Base-by-base conservation (phyloP, 2,888 invertebrate species). In the Cataglyphis rosenhaueri region DNA sequence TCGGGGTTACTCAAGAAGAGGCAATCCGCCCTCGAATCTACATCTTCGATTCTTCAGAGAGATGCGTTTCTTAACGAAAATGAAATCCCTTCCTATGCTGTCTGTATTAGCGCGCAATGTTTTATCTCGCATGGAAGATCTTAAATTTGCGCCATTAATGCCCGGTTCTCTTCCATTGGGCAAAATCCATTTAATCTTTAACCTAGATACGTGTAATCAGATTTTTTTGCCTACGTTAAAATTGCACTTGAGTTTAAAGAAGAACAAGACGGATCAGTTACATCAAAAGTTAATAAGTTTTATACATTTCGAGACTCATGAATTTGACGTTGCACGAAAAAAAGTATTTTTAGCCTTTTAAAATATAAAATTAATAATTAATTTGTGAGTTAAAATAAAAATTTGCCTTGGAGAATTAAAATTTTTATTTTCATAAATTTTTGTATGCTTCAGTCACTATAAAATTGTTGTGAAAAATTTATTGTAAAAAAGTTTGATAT, bases 1-100 rank as follows among this genome's bases (percentile, higher is more conserved):
- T 87, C 66, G 52, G 74, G 78, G 84, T 91, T 90, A 85, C 86
- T 64, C 84, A 91, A 91, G 86, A 87, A 41, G 75, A 71, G 71
- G 38, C 48, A 65, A 84, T 59, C 84, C 86, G 75, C 79, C 78
- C 78, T 82, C 84, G 81, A 78, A 84, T 86, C 71, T 81, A 68
- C 71, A 81, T 73, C 32, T 78, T 18, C 10, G 44, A 78, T 71
- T 59, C 35, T 35, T 71, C 44, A 55, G 32, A 79, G 71, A 32
- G 71, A 32, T 35, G 21, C 32, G 32, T 68, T 57, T 6, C 65
- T 81, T 62, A 41, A 18, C 44, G 59, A 55, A 32, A 57, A 66
- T 81, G 78, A 86, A 83, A 85, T 57, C 48, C 41, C 71, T 32
- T 0, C 21, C n/a, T 52, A 59, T 35, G 35, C 3, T 29, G n/a